These are phyloP conservation scores for Vireo altiloquus DNA, from an alignment of 2,113 vertebrate genomes.

Conservation along the genomic window DNA sequence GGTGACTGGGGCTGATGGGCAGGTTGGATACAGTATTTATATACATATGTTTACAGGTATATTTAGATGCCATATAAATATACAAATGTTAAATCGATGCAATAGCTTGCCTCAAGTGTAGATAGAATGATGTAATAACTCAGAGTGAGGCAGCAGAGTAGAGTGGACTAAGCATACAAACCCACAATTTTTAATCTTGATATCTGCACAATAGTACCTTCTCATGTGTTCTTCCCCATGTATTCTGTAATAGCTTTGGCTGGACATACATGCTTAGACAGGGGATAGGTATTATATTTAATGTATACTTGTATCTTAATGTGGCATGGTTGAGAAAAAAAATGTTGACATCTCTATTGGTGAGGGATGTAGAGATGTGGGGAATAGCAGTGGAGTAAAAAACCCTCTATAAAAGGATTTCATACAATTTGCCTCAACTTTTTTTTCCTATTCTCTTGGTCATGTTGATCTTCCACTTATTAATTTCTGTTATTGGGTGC, in stretches of 20 bases:
- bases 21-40: conserved; percentile 67
- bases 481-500: background rate
- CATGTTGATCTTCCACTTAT: background rate
- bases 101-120: background rate
- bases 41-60: conserved; percentile 73
- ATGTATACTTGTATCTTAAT: background rate
- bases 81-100: conserved; percentile 41
- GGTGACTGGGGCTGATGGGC: conserved; percentile 76
- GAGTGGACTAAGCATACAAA: background rate
- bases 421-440: background rate
- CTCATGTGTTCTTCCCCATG: background rate
- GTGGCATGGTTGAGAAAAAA: background rate
- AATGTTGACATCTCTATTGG: background rate
- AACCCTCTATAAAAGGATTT: background rate
- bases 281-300: background rate
- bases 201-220: background rate
- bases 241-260: background rate
- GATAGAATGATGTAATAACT: conserved; percentile 32
- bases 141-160: conserved; percentile 12
- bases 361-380: background rate
- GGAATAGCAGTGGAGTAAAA: background rate
- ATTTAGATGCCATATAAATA: conserved; percentile 73
- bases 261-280: background rate
- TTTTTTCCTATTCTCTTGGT: background rate
- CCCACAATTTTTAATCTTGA: background rate